phyloP scores from a whole-genome alignment of 2,888 invertebrate species.

The Temnothorax rugatulus region DNA sequence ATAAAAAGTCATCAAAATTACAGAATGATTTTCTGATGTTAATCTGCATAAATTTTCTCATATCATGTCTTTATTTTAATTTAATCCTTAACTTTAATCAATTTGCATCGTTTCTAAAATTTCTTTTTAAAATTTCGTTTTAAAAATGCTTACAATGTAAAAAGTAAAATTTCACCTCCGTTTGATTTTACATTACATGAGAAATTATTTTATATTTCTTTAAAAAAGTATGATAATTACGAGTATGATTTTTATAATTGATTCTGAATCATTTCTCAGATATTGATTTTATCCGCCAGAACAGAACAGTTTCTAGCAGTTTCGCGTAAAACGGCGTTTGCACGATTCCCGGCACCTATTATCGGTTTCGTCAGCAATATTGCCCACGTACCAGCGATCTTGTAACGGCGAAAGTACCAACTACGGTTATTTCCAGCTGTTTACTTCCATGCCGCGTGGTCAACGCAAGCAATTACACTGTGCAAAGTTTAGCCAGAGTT shows the following conservation, averaged over 20 bases:
- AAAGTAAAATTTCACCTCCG: background rate
- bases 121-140: too few relatives aligned
- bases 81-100: too few relatives aligned
- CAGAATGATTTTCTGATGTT: background rate
- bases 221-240: background rate
- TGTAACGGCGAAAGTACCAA: slow-evolving; percentile 16
- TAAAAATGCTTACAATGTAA: too few relatives aligned
- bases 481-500: slow-evolving; percentile 23
- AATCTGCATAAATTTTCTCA: background rate
- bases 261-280: background rate
- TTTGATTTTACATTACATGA: background rate
- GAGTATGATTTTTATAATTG: background rate
- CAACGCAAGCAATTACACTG: slow-evolving; percentile 46
- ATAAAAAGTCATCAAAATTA: background rate
- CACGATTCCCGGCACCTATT: background rate
- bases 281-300: background rate
- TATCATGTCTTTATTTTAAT: background rate
- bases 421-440: slow-evolving; percentile 30
- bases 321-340: background rate
- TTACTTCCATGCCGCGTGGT: slow-evolving; percentile 33
- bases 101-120: too few relatives aligned
- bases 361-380: background rate
- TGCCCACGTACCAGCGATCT: background rate
- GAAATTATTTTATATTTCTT: background rate
- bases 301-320: background rate